Evolutionary conservation across 2,888 invertebrate genomes (phyloP).

Genomic region (Lamellibrachia columna): DNA sequence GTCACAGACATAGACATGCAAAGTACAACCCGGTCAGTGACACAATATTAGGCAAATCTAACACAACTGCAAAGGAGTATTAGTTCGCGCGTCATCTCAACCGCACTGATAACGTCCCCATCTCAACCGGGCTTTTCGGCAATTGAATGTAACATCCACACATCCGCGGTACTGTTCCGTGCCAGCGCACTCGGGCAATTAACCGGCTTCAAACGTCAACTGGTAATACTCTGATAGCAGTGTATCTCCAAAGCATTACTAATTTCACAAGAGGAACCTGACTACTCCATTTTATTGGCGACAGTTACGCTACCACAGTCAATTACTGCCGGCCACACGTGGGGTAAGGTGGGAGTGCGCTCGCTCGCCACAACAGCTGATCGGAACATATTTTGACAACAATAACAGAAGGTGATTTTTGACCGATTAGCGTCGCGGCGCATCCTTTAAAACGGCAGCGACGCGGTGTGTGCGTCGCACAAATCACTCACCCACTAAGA

Average conservation of each 20-base stretch:
- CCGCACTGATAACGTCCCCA: neutral
- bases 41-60: neutral
- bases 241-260: neutral
- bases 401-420: conserved; percentile 37
- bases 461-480: conserved; percentile 21
- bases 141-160: neutral
- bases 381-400: conserved; percentile 53
- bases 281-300: neutral
- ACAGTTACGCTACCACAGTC: conserved; percentile 2
- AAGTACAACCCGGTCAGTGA: neutral
- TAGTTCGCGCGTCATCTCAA: neutral
- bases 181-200: neutral
- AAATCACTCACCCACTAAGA: conserved; percentile 57
- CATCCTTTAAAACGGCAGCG: conserved; percentile 29
- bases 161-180: neutral
- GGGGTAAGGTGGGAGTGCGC: conserved; percentile 28
- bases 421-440: conserved; percentile 23
- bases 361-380: conserved; percentile 31
- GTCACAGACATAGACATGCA: neutral
- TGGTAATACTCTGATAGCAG: neutral
- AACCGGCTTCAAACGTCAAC: neutral
- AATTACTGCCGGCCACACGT: neutral
- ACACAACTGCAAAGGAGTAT: neutral
- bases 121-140: conserved; percentile 5
- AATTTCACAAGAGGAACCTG: neutral